phyloP scores from a whole-genome alignment of 2,113 vertebrate genomes.

The Calcarius ornatus region DNA sequence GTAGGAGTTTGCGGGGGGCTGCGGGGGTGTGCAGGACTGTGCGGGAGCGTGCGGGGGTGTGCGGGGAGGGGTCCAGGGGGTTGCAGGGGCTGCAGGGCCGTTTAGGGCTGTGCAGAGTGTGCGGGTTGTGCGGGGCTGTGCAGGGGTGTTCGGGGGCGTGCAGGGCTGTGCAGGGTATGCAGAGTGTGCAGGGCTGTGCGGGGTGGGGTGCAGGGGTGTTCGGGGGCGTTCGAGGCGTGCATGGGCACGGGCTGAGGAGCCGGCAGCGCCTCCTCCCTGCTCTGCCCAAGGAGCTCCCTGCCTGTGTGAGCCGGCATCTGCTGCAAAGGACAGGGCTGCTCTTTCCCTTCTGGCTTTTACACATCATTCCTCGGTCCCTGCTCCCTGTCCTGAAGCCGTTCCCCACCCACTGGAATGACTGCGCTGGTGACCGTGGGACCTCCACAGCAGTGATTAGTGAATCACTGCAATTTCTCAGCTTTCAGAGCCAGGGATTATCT shows the following conservation, averaged over 20 bases:
- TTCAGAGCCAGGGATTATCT: not conserved
- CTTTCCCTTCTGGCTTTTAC: not conserved
- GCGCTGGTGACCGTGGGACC: not conserved
- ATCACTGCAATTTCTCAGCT: not conserved
- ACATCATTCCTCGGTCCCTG: not conserved
- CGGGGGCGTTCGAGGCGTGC: no score
- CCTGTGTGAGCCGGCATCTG: accelerated
- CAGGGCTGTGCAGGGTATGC: no score
- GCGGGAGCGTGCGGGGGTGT: accelerated
- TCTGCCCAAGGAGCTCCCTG: not conserved
- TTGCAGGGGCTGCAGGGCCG: not conserved
- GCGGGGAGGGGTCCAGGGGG: no score
- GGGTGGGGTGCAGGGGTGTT: not conserved
- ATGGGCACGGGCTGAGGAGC: not conserved
- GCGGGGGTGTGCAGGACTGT: no score
- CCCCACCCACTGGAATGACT: not conserved
- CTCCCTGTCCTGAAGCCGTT: not conserved
- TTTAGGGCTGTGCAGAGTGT: no score
- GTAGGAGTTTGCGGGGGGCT: accelerated
- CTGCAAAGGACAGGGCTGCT: not conserved
- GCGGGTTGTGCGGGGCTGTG: no score
- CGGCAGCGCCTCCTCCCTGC: not conserved
- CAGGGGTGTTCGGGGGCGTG: no score
- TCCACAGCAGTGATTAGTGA: not conserved
- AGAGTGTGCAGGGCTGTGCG: accelerated